phyloP scores from a whole-genome alignment of 2,113 vertebrate species.

The Antechinus stuartii region DNA sequence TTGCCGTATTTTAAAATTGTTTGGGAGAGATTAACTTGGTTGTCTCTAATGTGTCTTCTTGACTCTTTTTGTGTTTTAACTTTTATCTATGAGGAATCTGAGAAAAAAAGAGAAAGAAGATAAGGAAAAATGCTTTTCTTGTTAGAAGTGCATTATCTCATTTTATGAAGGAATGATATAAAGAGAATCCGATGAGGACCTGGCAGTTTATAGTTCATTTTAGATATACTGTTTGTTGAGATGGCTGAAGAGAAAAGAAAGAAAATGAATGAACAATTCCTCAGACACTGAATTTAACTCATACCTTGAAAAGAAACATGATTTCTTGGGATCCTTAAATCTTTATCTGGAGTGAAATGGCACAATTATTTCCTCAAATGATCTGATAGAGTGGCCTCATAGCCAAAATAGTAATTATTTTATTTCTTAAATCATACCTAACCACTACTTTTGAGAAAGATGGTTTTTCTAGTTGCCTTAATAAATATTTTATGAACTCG shows the following conservation, averaged over 20 bases:
- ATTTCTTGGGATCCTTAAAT: neutral
- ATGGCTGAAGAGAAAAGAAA: too few relatives aligned
- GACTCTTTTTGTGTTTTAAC: neutral
- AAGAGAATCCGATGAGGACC: too few relatives aligned
- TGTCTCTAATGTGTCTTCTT: neutral
- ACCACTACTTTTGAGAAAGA: neutral
- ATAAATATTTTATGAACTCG: neutral
- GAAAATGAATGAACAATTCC: too few relatives aligned
- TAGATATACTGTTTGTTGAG: too few relatives aligned
- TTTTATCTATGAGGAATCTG: neutral
- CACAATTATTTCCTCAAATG: neutral
- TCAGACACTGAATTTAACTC: neutral
- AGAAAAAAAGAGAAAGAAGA: too few relatives aligned
- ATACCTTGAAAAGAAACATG: neutral
- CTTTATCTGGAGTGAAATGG: neutral
- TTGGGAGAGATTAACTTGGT: neutral
- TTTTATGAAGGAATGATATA: too few relatives aligned
- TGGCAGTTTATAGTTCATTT: too few relatives aligned
- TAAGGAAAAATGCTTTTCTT: too few relatives aligned
- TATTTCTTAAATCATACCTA: neutral
- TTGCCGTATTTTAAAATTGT: neutral
- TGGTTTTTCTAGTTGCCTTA: neutral
- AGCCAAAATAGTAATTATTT: neutral
- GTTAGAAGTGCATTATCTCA: too few relatives aligned
- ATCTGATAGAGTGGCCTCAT: neutral